A percentile compares a stretch with the other conserved stretches of the same genome.
Evolutionary conservation across 2,113 vertebrate species (phyloP).

Genomic region (Psammodynastes pulverulentus): DNA sequence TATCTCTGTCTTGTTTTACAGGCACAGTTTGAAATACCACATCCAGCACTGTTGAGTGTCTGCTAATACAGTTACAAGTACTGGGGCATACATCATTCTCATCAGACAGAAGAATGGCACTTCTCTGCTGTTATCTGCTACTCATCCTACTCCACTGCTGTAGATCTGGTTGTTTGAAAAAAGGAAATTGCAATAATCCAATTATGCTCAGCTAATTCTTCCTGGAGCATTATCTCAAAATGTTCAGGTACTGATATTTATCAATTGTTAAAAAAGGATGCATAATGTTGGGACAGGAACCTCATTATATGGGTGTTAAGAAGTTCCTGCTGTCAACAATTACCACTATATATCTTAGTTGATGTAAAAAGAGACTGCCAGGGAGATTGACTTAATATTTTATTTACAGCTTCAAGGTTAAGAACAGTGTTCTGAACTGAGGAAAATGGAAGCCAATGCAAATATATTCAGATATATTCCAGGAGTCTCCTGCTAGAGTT

Average conservation of each 20-base stretch:
- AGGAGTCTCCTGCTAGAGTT: background rate
- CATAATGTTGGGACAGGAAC: background rate
- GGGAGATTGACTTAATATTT: background rate
- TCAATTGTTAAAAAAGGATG: conserved; percentile 18
- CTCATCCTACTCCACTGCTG: background rate
- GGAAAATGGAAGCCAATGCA: background rate
- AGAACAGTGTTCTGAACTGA: background rate
- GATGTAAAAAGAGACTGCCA: background rate
- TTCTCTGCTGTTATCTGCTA: conserved; percentile 38
- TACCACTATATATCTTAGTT: background rate
- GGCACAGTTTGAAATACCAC: background rate
- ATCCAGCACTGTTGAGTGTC: background rate
- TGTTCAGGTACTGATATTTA: conserved; percentile 40
- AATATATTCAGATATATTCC: background rate
- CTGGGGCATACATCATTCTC: conserved; percentile 14
- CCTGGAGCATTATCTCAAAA: conserved; percentile 45
- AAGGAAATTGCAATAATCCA: conserved; percentile 50
- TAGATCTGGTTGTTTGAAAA: conserved; percentile 39
- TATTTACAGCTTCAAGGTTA: background rate
- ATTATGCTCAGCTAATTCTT: conserved; percentile 46
- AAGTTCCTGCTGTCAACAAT: background rate
- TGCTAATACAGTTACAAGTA: conserved; percentile 7
- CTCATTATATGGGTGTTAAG: background rate
- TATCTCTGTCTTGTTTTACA: conserved; percentile 3
- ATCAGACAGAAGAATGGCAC: conserved; percentile 14